A percentile compares a stretch with the other conserved stretches of the same genome.
phyloP scores from a whole-genome alignment of 2,113 vertebrate genomes.

The Dipodomys spectabilis region DNA sequence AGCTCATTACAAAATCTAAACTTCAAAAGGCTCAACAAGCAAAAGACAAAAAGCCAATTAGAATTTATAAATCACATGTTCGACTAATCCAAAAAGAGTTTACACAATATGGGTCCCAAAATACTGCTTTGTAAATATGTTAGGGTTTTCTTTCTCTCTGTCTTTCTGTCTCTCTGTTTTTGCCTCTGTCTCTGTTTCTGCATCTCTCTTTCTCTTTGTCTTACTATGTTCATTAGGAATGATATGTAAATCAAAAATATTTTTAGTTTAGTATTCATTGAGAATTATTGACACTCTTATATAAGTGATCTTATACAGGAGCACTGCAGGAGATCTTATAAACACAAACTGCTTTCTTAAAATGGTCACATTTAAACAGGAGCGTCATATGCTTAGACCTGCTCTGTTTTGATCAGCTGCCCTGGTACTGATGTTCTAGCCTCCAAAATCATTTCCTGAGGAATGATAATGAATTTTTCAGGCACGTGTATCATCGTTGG shows the following conservation, averaged over 20 bases:
- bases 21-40: slow-evolving; percentile 66
- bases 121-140: slow-evolving; percentile 55
- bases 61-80: slow-evolving; percentile 65
- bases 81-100: slow-evolving; percentile 16
- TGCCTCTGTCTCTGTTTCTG: no score
- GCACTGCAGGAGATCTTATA: neutral
- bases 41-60: slow-evolving; percentile 43
- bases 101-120: slow-evolving; percentile 38
- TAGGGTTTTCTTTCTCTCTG: neutral
- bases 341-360: slow-evolving; percentile 41
- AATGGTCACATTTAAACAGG: slow-evolving; percentile 26
- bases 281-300: slow-evolving; percentile 24
- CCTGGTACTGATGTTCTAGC: neutral
- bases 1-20: slow-evolving; percentile 74
- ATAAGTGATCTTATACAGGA: no score
- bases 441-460: neutral
- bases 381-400: neutral
- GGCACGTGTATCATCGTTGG: neutral
- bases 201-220: no score
- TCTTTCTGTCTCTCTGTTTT: no score
- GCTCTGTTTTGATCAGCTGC: neutral
- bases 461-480: neutral
- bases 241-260: slow-evolving; percentile 64
- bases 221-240: neutral
- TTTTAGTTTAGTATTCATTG: slow-evolving; percentile 60